Base-by-base conservation (phyloP, 2,113 vertebrate genomes). In the Ictalurus furcatus region DNA sequence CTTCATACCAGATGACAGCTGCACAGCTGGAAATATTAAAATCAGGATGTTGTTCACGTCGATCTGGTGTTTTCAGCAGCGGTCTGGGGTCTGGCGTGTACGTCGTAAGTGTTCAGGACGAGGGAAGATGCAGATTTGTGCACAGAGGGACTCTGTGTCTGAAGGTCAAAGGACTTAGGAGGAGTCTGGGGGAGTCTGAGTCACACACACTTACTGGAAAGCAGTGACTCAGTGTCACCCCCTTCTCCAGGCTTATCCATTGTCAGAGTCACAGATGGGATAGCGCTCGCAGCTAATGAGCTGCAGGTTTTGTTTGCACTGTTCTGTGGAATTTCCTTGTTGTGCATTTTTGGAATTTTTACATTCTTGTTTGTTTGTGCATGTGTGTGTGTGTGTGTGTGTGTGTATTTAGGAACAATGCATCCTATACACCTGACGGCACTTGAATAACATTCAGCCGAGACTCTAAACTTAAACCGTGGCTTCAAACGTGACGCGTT, bases 121-220 rank as follows among this genome's bases (percentile, higher is more conserved):
- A 5, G 34, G 30, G 19, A 63, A 37, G 2, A 40, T 40, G 40
- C 52, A 80, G 73, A n/a, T 73, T 40, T 25, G 34, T 87, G 80
- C 58, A 87, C 89, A 88, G 61, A 87, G 80, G 84, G 79, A 58
- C 67, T 74, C 73, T 88, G 6, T 91, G 89, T 90, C 48, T 87
- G 84, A 90, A 91, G 87, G 90, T 91, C 90, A 90, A 73, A 86
- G 63, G 85, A 88, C 56, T 54, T 25, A 71, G 87, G 73, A 37
- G 23, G 34, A 37, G 30, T 12, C 80, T 23, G 81, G 34, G 34
- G 89, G 89, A 63, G 87, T 69, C 85, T 91, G 87, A 91, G 88
- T 91, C 91, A 90, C 73, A 87, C 61, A 78, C 79, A 52, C 85
- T 92, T 92, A 92, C 91, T 92, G 91, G 90, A 92, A 92, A 91